A percentile compares a stretch with the other conserved stretches of the same genome.
phyloP scores from a whole-genome alignment of 1,140 invertebrate species.

The Diachasmimorpha longicaudata region DNA sequence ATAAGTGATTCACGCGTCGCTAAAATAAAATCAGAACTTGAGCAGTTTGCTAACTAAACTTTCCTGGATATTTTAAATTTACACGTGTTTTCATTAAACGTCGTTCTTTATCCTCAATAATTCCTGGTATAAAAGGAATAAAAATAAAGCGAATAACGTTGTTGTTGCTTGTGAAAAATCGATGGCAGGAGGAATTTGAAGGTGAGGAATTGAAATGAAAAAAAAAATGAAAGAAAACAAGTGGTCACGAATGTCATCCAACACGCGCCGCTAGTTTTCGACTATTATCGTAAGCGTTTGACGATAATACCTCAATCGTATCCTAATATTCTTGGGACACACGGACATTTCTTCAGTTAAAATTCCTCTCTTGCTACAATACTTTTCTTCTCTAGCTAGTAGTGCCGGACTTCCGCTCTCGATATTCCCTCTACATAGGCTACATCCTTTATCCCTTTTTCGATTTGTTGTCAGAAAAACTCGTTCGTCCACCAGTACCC shows the following conservation, averaged over 20 bases:
- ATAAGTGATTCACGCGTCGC: conserved; percentile 41
- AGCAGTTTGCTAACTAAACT: background rate
- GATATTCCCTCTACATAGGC: background rate
- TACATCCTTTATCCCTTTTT: background rate
- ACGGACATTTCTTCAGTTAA: too few species aligned
- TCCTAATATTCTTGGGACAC: background rate
- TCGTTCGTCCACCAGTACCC: background rate
- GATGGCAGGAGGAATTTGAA: background rate
- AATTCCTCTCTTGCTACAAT: background rate
- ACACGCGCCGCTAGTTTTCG: background rate
- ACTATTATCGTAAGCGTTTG: background rate
- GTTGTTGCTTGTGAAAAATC: too few species aligned
- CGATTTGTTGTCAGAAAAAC: background rate
- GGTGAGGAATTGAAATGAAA: background rate
- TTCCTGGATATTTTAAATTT: background rate
- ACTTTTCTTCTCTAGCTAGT: background rate
- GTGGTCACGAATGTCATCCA: background rate
- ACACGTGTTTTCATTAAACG: background rate
- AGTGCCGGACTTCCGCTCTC: background rate
- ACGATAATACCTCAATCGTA: background rate
- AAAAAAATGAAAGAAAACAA: background rate
- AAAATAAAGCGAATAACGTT: background rate
- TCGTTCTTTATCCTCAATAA: background rate
- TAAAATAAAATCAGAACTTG: conserved; percentile 34
- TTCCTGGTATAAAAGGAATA: background rate